Conservation (phyloP, 2,888 invertebrate species). For the Dasypogon diadema region DNA sequence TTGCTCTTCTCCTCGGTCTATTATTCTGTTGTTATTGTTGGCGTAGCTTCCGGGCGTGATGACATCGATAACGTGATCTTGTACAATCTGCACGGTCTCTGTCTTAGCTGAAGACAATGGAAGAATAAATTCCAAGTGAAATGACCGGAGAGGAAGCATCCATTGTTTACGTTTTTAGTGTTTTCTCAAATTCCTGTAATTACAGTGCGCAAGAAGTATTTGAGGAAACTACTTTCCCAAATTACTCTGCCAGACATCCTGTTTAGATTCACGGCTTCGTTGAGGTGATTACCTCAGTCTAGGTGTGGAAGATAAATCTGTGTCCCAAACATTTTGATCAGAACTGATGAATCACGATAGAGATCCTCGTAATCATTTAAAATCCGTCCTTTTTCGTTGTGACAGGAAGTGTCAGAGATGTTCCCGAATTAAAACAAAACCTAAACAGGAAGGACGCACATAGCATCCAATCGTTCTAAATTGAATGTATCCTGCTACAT, state of each 20-base stretch:
- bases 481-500: conserved; percentile 46
- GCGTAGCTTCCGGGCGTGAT: conserved; percentile 45
- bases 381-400: conserved; percentile 28
- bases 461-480: conserved; percentile 29
- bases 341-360: conserved; percentile 4
- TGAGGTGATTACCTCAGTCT: neutral
- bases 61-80: conserved; percentile 35
- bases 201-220: conserved; percentile 7
- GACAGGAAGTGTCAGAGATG: conserved; percentile 38
- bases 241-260: conserved; percentile 45
- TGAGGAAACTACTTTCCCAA: conserved; percentile 36
- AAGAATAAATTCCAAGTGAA: conserved; percentile 46
- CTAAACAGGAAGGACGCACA: conserved; percentile 41
- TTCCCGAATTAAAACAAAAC: conserved; percentile 43
- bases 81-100: conserved; percentile 11
- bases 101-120: conserved; percentile 15
- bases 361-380: conserved; percentile 13
- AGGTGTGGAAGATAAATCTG: neutral
- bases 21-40: conserved; percentile 25
- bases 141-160: conserved; percentile 42
- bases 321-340: neutral
- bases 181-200: conserved; percentile 23
- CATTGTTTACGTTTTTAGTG: conserved; percentile 38
- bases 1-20: conserved; percentile 20
- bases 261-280: conserved; percentile 28